Conservation (phyloP, 2,888 invertebrate species). For the Ectemnius lituratus region DNA sequence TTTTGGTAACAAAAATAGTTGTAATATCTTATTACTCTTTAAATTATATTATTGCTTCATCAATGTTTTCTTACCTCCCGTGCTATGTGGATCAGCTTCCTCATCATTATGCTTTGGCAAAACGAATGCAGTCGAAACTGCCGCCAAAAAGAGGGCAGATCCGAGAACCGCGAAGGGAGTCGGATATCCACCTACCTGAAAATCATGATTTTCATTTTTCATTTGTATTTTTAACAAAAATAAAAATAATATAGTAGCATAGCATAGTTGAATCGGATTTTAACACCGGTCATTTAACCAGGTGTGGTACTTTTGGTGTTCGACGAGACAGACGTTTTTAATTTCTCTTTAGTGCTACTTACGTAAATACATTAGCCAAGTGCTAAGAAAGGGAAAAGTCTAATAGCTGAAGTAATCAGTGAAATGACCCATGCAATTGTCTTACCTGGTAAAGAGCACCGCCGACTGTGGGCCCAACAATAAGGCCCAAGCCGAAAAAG, state of each 20-base stretch:
- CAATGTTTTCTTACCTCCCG: conserved; percentile 56
- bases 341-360: no score
- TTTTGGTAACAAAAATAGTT: neutral
- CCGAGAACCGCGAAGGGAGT: conserved; percentile 91
- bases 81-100: conserved; percentile 79
- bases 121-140: conserved; percentile 86
- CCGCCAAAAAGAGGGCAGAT: conserved; percentile 85
- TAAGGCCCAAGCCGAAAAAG: conserved; percentile 91
- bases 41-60: neutral
- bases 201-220: neutral
- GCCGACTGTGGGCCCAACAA: conserved; percentile 94
- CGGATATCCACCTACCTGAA: conserved; percentile 85
- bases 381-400: neutral
- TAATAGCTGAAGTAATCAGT: neutral
- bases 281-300: no score
- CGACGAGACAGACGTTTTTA: no score
- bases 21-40: neutral
- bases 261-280: no score
- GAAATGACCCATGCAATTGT: neutral
- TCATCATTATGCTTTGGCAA: conserved; percentile 84
- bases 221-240: neutral
- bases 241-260: no score
- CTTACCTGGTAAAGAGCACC: conserved; percentile 87
- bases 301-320: no score
- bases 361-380: neutral